These are phyloP conservation scores for Eclectus roratus DNA, from an alignment of 2,113 vertebrate species.

Conservation along the genomic window DNA sequence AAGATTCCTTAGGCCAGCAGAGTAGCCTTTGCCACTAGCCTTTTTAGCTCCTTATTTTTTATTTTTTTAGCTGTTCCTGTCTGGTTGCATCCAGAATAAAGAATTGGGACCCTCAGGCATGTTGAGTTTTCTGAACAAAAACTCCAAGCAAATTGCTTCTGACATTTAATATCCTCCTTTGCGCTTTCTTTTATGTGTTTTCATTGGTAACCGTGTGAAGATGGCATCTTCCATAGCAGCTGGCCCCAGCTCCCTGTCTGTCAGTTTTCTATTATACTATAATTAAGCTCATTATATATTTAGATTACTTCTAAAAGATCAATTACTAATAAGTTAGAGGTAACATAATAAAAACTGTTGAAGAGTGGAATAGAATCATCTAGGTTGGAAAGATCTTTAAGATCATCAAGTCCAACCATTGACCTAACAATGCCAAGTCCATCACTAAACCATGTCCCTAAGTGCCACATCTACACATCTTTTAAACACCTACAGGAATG, in stretches of 20 bases:
- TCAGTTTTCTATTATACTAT: neutral
- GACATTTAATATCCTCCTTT: neutral
- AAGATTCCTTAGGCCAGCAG: neutral
- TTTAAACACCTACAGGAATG: neutral
- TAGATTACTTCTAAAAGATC: neutral
- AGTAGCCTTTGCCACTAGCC: neutral
- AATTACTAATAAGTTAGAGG: neutral
- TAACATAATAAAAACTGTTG: neutral
- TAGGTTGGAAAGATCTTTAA: neutral
- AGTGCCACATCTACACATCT: neutral
- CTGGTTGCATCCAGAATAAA: neutral
- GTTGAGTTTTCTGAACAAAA: neutral
- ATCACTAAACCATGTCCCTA: neutral
- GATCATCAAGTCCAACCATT: neutral
- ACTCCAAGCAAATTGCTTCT: neutral
- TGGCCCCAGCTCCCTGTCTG: neutral
- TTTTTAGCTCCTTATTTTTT: neutral
- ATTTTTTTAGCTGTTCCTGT: neutral
- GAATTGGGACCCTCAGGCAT: neutral
- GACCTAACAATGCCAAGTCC: neutral
- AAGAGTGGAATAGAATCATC: neutral
- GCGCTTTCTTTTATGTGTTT: neutral
- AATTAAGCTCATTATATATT: neutral
- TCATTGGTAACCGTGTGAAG: neutral
- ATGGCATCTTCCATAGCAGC: neutral